These are phyloP conservation scores for Charadrius vociferus DNA, from an alignment of 2,113 vertebrate genomes.

Conservation along the genomic window DNA sequence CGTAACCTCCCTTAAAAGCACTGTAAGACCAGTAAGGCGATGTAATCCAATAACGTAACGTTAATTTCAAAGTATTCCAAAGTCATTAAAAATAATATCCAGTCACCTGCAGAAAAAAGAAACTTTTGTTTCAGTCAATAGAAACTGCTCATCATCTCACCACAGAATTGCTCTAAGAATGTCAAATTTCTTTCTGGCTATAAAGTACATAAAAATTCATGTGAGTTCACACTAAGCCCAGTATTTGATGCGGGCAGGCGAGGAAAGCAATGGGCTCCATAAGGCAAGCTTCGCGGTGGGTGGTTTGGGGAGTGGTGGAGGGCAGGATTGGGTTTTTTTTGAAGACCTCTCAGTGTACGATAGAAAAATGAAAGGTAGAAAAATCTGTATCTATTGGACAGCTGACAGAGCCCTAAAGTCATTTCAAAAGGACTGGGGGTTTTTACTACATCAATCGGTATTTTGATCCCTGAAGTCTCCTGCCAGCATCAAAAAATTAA, in stretches of 20 bases:
- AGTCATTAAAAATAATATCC: background rate
- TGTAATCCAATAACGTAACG: fast-evolving
- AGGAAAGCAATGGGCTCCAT: background rate
- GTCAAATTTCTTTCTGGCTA: background rate
- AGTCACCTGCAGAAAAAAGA: background rate
- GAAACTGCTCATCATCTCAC: background rate
- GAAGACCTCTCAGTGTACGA: background rate
- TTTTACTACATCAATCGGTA: background rate
- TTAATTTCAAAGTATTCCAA: background rate
- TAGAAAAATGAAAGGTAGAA: background rate
- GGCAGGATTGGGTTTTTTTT: background rate
- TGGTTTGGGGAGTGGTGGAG: background rate
- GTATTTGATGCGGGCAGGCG: background rate
- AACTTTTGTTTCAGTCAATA: background rate
- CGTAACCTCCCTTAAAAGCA: background rate
- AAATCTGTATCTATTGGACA: background rate
- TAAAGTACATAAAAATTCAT: background rate
- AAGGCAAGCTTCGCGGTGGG: background rate
- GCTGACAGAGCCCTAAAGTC: background rate
- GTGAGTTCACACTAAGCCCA: background rate
- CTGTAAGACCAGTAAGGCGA: background rate
- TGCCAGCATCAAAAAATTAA: background rate
- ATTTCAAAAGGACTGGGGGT: background rate
- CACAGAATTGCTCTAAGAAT: background rate
- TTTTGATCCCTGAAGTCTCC: background rate